Base-by-base conservation (phyloP, 2,113 vertebrate genomes). In the Microtus richardsoni region DNA sequence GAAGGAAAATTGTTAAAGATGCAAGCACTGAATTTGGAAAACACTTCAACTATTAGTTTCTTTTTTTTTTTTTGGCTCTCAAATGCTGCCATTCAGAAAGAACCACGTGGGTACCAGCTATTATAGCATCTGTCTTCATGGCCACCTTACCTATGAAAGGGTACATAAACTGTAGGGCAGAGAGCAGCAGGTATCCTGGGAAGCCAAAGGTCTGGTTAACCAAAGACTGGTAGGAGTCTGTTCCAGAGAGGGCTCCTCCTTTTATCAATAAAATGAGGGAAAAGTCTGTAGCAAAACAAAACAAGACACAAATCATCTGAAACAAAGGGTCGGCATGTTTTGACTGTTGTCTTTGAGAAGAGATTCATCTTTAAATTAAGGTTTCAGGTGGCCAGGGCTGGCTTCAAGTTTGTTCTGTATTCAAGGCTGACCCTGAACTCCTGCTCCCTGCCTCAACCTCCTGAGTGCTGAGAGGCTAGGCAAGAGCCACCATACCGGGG, bases 241-340 rank as follows among this genome's bases (percentile, higher is more conserved):
- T 99, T 93, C 98, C 98, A 75, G 99, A 99, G 22, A 99, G 97
- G 84, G 98, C 98, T 14, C 99, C 99, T 97, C 98, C 99, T 99
- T 99, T 99, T 92, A 99, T 99, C 91, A 99, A 97, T 85, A 99
- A 98, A 96, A 99, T 98, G 98, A 99, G 99, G 39, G 99, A 99
- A 98, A 99, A 99, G 97, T 99, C 99, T 99, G 98, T 91, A 82
- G 98, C 90, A 98, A 98, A 95, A 97, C 33, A 87, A 52, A 58
- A 89, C 71, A 52, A 41, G 68, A 64, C 17, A 93, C 64, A 64
- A 62, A 19, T 62, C n/a, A 95, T 39, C 82, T 52, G 83, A 88
- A 75, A 71, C 58, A 93, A 94, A 77, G 14, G 0, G 4, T 89
- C 87, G 44, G 70, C 36, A 68, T 78, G 39, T 62, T 77, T 86